Base-by-base conservation (phyloP, 2,113 vertebrate species). In the Pteropus alecto region DNA sequence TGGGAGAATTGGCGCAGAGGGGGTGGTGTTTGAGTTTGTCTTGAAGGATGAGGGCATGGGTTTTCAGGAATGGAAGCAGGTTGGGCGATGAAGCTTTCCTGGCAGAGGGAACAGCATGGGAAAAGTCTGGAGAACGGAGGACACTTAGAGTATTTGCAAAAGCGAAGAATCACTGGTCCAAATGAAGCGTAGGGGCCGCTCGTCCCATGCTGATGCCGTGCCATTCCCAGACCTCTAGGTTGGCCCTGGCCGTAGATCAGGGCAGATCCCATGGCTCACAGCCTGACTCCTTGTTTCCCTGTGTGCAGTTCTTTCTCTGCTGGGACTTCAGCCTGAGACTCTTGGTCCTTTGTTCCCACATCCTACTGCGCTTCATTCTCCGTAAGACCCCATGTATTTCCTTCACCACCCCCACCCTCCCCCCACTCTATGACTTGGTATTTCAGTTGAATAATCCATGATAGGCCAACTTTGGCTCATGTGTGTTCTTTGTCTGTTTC, bases 401-500 rank as follows among this genome's bases (percentile, higher is more conserved):
- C 79, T 77, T 30, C 8, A 4, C 26, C 35, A n/a, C 38, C 48
- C 48, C 13, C 48, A 43, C 43, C 48, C 4, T 48, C 46, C 58
- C 38, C 8, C 5, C 1, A 22, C 33, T 21, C 24, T 10, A 0
- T 1, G 41, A 92, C 85, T 51, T 35, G 77, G 13, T 24, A 16
- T 33, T 86, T 84, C 61, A 77, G 81, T 33, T 9, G 58, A 73
- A 43, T 19, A 43, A 76, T 38, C 51, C 65, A 18, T 0, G 28
- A 38, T 15, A 18, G 51, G 56, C 68, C 95, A 91, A 74, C 87
- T 68, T 93, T 85, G 63, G 92, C 78, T 97, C 94, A 19, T n/a
- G 86, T 86, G 81, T 95, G 95, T 82, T 96, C 87, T 93, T 92
- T 86, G 77, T 94, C 74, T 79, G 82, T 77, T 96, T 94, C 94